Conservation (phyloP, 2,888 invertebrate genomes). For the Muscina levida region DNA sequence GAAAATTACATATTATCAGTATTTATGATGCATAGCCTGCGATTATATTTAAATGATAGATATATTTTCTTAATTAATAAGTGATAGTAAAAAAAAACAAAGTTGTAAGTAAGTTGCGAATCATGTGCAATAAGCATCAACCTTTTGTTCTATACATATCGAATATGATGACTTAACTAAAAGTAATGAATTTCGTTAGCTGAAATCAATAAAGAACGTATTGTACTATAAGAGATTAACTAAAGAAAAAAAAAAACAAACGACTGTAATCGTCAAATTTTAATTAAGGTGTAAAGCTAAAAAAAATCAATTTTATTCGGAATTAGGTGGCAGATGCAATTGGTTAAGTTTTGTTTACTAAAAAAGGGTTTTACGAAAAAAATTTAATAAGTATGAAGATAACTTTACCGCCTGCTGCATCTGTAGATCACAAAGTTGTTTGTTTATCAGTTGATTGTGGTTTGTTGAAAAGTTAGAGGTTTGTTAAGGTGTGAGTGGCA, state of each 20-base stretch:
- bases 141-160: not conserved
- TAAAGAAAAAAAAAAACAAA: not conserved
- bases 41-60: not conserved
- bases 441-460: slow-evolving; percentile 48
- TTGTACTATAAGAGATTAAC: not conserved
- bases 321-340: slow-evolving; percentile 59
- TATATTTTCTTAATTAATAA: slow-evolving; percentile 2
- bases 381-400: slow-evolving; percentile 68
- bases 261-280: not conserved
- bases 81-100: not conserved
- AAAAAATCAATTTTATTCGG: not conserved
- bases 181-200: slow-evolving; percentile 14
- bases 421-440: slow-evolving; percentile 73
- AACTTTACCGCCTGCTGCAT: slow-evolving; percentile 75
- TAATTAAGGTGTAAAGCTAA: slow-evolving; percentile 17
- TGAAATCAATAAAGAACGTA: no score
- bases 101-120: not conserved
- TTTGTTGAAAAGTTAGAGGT: slow-evolving; percentile 36
- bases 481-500: not conserved
- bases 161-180: not conserved
- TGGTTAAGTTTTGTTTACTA: slow-evolving; percentile 16
- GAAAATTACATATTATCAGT: not conserved
- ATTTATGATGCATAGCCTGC: not conserved
- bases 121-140: slow-evolving; percentile 54
- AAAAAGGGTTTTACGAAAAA: slow-evolving; percentile 21